Evolutionary conservation across 2,113 vertebrate genomes (phyloP), one percentile per base, ranked within the genome.

Genomic region (Phrynosoma blainvillii): DNA sequence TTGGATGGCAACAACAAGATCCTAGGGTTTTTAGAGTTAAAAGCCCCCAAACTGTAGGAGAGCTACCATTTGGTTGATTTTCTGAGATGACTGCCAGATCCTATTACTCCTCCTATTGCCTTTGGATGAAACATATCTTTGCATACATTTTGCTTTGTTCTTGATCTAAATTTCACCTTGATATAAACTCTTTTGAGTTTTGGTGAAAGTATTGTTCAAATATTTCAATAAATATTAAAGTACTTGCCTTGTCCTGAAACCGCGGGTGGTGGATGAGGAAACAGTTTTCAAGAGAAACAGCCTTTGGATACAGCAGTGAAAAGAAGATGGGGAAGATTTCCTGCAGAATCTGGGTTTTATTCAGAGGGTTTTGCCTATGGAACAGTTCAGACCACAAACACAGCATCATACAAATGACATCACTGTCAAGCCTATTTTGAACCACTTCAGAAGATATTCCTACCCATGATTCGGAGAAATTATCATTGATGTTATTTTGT

Each of bases 181-280:
- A 80, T 10, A 16, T 62, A 62, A 75, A 40, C n/a, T 76, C 23
- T 32, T 81, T 81, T 62, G 32, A 16, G 27, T 65, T 47, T 47
- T 40, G 14, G 40, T 40, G 30, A 27, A 85, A 77, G 74, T 11
- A 47, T 32, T 11, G 30, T 13, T 47, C 54, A 65, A 76, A 25
- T 47, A 85, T 77, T 77, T 85, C 36, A 70, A 70, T 8, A 47
- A 78, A 68, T 16, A 68, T 47, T 21, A 78, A n/a, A 79, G 16
- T 79, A 82, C 96, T 92, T 92, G 97, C 97, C 96, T 97, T 97
- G 82, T 95, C 96, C n/a, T 94, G 95, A 90, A 95, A 8, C 6
- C 93, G 79, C 78, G 95, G 96, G n/a, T 87, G 94, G 21, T 59
- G 94, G 92, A 96, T 93, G 82, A 96, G 93, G 87, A 96, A 95